Base-by-base conservation (phyloP, 2,888 invertebrate species). In the Hydropsyche betteni region DNA sequence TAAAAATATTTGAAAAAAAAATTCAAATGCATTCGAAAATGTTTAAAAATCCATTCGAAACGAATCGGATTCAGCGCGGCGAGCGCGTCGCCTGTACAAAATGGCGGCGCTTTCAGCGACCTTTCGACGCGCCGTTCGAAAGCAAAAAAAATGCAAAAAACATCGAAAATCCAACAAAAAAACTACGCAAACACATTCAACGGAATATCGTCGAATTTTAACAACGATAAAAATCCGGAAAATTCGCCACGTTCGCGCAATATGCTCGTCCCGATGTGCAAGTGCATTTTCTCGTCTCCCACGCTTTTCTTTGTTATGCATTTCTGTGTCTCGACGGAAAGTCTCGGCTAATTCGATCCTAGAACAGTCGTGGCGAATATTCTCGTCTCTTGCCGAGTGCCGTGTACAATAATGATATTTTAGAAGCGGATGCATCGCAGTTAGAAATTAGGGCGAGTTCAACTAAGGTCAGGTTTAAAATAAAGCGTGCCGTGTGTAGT, bases 381-480 rank as follows among this genome's bases (percentile, higher is more conserved):
- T 64, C 51, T 24, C 64, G 34, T 64, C 64, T 34, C 24, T 24
- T 24, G 24, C 24, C 24, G 24, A 24, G 36, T 33, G 36, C 64
- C 12, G 7, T 64, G 24, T 64, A 34, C 44, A 44, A 44, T 44
- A 14, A 38, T n/a, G n/a, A 61, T 72, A 52, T 72, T 72, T 72
- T 8, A 36, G 74, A 55, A 74, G 68, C 64, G 68, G 71, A 75
- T 77, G 76, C 76, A 77, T 71, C 52, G 53, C 71, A 68, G 58
- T 51, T 50, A 14, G 70, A 55, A 77, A 68, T 53, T 77, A 72
- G 76, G 76, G 68, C 76, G 76, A 68, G 76, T 77, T 77, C 76
- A 77, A 68, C 16, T 72, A 77, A 72, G 76, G 69, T 77, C 76
- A 77, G 50, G 51, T 64, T 52, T 68, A 55, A 52, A 58, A 69